phyloP scores from a whole-genome alignment of 92 coral and sea anemone species.

The Ricordea florida region DNA sequence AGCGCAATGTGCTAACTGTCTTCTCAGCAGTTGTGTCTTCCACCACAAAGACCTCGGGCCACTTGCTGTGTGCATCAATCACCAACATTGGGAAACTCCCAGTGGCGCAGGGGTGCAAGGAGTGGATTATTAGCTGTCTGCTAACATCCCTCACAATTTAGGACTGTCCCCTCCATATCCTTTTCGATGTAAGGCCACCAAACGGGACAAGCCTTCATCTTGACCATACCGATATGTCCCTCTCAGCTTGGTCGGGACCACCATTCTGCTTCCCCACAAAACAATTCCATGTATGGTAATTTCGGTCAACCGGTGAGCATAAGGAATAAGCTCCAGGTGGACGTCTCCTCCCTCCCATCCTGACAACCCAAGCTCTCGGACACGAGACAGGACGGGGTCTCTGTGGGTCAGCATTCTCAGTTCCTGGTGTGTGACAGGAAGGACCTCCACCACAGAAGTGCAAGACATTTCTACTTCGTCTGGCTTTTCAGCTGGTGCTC shows the following conservation, averaged over 20 bases:
- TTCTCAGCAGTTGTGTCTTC: no score
- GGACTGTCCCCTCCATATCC: slow-evolving; percentile 35
- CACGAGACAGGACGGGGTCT: slow-evolving; percentile 50
- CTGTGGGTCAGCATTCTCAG: slow-evolving; percentile 29
- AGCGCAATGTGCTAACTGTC: no score
- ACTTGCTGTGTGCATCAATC: slow-evolving; percentile 44
- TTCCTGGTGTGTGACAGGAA: slow-evolving; percentile 50
- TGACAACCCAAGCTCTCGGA: not conserved
- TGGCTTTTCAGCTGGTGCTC: slow-evolving; percentile 20
- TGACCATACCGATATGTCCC: slow-evolving; percentile 41
- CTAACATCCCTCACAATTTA: slow-evolving; percentile 31
- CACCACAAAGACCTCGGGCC: no score
- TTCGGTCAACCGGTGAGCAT: not conserved
- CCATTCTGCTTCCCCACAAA: slow-evolving; percentile 44
- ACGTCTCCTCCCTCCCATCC: slow-evolving; percentile 11
- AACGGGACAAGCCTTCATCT: slow-evolving; percentile 48
- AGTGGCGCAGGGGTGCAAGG: no score
- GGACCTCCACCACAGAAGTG: slow-evolving; percentile 9
- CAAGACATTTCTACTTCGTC: slow-evolving; percentile 20
- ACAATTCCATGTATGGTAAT: slow-evolving; percentile 15
- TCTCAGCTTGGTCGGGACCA: slow-evolving; percentile 24
- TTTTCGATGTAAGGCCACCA: slow-evolving; percentile 54
- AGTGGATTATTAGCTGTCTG: slow-evolving; percentile 26
- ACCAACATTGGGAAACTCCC: no score
- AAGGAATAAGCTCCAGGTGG: not conserved